These are phyloP conservation scores for Drosophila leontia DNA, from an alignment of 1,140 invertebrate species.

Conservation along the genomic window DNA sequence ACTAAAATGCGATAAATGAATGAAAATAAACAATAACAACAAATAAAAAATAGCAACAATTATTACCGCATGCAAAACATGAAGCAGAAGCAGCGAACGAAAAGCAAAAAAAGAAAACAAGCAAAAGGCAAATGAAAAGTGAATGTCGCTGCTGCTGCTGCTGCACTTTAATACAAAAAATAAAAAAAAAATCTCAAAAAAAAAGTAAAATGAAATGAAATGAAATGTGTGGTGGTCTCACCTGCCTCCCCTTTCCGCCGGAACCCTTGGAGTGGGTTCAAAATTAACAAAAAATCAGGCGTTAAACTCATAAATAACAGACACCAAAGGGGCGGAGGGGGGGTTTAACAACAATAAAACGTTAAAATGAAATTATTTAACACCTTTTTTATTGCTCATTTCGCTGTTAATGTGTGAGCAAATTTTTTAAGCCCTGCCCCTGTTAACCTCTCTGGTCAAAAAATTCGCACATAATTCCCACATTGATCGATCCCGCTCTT, in stretches of 20 bases:
- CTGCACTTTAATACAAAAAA: conserved; percentile 40
- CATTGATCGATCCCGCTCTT: conserved; percentile 18
- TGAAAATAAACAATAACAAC: conserved; percentile 24
- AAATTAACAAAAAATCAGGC: conserved; percentile 49
- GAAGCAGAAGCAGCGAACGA: conserved; percentile 13
- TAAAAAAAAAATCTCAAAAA: not conserved
- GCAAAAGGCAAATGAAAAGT: conserved; percentile 51
- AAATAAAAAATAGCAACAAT: conserved; percentile 26
- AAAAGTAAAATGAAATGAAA: conserved; percentile 46
- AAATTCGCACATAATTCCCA: conserved; percentile 37
- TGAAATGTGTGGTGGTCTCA: conserved; percentile 29
- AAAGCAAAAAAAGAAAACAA: conserved; percentile 23
- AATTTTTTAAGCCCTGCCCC: conserved; percentile 7
- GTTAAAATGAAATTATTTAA: conserved; percentile 66
- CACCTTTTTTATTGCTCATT: conserved; percentile 49
- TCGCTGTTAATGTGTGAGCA: conserved; percentile 23
- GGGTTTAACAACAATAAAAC: conserved; percentile 34
- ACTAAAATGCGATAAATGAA: conserved; percentile 20
- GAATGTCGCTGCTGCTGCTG: conserved; percentile 45
- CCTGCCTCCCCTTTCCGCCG: conserved; percentile 13
- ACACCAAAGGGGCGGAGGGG: conserved; percentile 19
- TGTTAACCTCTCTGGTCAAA: not conserved
- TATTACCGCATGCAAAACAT: conserved; percentile 46
- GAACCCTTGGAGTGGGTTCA: conserved; percentile 19
- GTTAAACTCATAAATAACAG: conserved; percentile 50